Evolutionary conservation across 2,113 vertebrate genomes (phyloP), one percentile per base, ranked within the genome.

Genomic region (Sclerurus mexicanus): DNA sequence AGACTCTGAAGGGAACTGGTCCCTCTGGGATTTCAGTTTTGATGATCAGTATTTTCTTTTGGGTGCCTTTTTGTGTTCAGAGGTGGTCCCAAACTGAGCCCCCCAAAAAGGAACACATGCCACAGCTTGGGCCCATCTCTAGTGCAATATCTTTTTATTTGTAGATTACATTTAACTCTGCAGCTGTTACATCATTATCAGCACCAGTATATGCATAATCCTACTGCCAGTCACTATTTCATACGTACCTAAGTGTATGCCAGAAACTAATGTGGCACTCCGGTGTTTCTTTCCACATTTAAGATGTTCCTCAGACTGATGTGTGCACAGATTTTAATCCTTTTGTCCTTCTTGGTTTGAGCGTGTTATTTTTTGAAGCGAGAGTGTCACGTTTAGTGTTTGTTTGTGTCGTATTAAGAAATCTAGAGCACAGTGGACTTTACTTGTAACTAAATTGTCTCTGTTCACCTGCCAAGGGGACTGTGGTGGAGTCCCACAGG

Each of bases 401-500:
- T 96, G 89, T 95, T 90, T 92, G 87, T 90, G 71, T 94, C 2
- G 2, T 63, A 73, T 79, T 85, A 37, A 90, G 69, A 89, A 91
- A 87, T 93, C 37, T 87, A 96, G 88, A 94, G 94, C 91, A 96
- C 93, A 79, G 82, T 0, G 85, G 95, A 93, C 94, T 97, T 97
- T 92, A 93, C 52, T 95, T 67, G 35, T 85, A 46, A 93, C 46
- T 82, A 9, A 71, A 39, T 46, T 63, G 62, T 81, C 87, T 96
- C 94, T 96, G 90, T 95, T 92, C 74, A 71, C 85, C 91, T 80
- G 85, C 86, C 76, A 16, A 19, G 77, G 68, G 90, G 55, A 42
- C 81, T 11, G 31, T 30, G n/a, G 37, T 11, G 5, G 49, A 25
- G 56, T 67, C 75, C 90, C 47, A 18, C 0, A 21, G 87, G 83